Evolutionary conservation across 2,888 invertebrate genomes (phyloP).

Genomic region (Bugulina stolonifera): DNA sequence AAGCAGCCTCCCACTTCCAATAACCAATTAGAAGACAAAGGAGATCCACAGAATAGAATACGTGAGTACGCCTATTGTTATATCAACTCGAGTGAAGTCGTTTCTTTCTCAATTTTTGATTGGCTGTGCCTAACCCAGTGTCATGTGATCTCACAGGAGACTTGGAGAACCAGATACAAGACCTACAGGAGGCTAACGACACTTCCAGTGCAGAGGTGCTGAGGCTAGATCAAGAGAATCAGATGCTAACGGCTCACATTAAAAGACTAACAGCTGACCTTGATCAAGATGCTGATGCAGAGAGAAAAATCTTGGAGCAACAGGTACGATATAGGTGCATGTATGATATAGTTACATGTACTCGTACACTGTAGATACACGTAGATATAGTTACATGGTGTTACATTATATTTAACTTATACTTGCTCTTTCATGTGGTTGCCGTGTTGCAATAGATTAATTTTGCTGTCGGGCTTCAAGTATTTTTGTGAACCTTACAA

Average conservation of each 20-base stretch:
- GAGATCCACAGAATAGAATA: slow-evolving; percentile 41
- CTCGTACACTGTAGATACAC: too few relatives aligned
- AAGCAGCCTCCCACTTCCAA: background rate
- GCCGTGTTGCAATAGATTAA: too few relatives aligned
- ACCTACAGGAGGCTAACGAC: slow-evolving; percentile 45
- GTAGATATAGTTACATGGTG: too few relatives aligned
- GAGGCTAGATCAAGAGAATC: slow-evolving; percentile 34
- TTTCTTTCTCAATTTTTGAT: background rate
- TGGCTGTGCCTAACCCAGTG: background rate
- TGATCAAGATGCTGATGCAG: slow-evolving; percentile 10
- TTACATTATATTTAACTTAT: too few relatives aligned
- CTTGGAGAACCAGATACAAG: slow-evolving; percentile 44
- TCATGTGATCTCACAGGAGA: slow-evolving; percentile 40
- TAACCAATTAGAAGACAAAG: slow-evolving; percentile 36
- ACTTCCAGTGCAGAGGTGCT: slow-evolving; percentile 35
- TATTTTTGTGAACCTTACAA: too few relatives aligned
- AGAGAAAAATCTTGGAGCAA: slow-evolving; percentile 9
- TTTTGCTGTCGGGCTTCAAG: too few relatives aligned
- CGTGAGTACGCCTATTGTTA: slow-evolving; percentile 36
- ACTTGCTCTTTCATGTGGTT: too few relatives aligned
- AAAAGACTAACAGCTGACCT: background rate
- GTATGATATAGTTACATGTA: too few relatives aligned
- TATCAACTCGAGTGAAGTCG: too few relatives aligned
- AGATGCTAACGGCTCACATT: slow-evolving; percentile 23
- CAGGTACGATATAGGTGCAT: too few relatives aligned